Base-by-base conservation (phyloP, 2,113 vertebrate species). In the Donacobius atricapilla region DNA sequence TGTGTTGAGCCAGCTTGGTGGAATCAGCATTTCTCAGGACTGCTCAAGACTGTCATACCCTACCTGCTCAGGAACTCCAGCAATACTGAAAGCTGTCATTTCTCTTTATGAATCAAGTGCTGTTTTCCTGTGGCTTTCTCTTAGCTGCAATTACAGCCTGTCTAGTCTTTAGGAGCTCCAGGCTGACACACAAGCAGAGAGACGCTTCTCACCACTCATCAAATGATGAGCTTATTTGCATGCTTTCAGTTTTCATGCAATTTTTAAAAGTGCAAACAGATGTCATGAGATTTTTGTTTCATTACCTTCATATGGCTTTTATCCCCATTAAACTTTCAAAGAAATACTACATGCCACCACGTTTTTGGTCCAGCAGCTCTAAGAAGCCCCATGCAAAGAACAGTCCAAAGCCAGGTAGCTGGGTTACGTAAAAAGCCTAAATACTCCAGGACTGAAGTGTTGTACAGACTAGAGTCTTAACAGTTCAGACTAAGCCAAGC, bases 211-310 rank as follows among this genome's bases (percentile, higher is more conserved):
- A 86, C 61, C 69, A 57, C 75, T 86, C 75, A 76, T 63, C 78
- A 87, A 83, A 94, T 68, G 27, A 60, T 79, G 30, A n/a, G 39
- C 57, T 89, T 86, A 81, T 90, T 87, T 95, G 42, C 4, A 2
- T 80, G 22, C 47, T 95, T 95, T 92, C 92, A 61, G 35, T 25
- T 96, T 92, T 61, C 39, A 48, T 66, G 68, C 31, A 80, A 15
- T 82, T 87, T 94, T 96, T 82, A 40, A 35, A 95, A 97, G 50
- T 79, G 68, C 50, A 96, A 97, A 96, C 80, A 96, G 80, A 91
- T 88, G 90, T 64, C 51, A 63, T 15, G 39, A 65, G 71, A 75
- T 75, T 87, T 90, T 94, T 93, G 64, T 92, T 81, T 88, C 69
- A 40, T 79, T 93, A 78, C 64, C 68, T 95, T 87, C 2, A 0